These are phyloP conservation scores for Listronotus oregonensis DNA, from an alignment of 1,140 invertebrate species.

Conservation along the genomic window DNA sequence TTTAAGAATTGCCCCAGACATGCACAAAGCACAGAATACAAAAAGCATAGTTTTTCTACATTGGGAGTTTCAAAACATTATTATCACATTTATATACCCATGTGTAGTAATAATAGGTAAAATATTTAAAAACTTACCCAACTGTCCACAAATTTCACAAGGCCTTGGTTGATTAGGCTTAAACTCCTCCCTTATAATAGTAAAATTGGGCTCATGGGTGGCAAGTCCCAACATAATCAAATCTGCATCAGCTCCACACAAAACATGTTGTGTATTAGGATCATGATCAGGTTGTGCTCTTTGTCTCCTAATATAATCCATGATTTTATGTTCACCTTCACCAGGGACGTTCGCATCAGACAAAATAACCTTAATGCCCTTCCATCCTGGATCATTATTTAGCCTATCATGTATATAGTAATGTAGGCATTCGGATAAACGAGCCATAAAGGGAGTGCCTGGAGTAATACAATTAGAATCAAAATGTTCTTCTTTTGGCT, in stretches of 20 bases:
- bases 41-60: too few relatives aligned
- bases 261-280: slow-evolving; percentile 95
- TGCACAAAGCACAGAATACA: too few relatives aligned
- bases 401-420: slow-evolving; percentile 95
- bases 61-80: too few relatives aligned
- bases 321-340: slow-evolving; percentile 99
- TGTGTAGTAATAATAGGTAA: too few relatives aligned
- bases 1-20: too few relatives aligned
- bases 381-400: slow-evolving; percentile 96
- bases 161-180: slow-evolving; percentile 95
- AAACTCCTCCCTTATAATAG: slow-evolving; percentile 97
- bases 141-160: slow-evolving; percentile 95
- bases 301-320: slow-evolving; percentile 98
- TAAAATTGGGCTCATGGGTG: slow-evolving; percentile 99
- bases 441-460: slow-evolving; percentile 97
- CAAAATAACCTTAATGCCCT: slow-evolving; percentile 91
- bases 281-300: slow-evolving; percentile 95
- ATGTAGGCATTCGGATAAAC: slow-evolving; percentile 90
- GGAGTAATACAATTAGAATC: slow-evolving; percentile 99
- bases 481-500: slow-evolving; percentile 91
- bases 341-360: slow-evolving; percentile 99
- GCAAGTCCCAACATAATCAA: slow-evolving; percentile 98
- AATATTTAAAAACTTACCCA: slow-evolving; percentile 63
- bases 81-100: too few relatives aligned
- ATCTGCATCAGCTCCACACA: slow-evolving; percentile 98